Conservation (phyloP, 2,113 vertebrate genomes). For the Varanus salvator region DNA sequence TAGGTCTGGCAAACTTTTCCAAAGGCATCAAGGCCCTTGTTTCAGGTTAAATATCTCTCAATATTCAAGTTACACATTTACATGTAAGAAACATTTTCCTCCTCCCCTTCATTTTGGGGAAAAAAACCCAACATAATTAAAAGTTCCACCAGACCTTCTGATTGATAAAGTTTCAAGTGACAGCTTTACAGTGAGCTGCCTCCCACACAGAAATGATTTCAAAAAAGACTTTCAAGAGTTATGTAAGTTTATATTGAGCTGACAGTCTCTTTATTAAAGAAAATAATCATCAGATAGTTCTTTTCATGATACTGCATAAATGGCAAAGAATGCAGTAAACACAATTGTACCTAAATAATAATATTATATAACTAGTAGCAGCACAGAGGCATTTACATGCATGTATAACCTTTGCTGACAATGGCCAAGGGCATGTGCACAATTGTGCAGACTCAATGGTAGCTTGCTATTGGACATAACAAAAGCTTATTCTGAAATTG, state of each 20-base stretch:
- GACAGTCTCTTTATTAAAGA: slow-evolving; percentile 42
- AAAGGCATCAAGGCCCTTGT: slow-evolving; percentile 58
- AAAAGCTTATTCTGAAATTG: neutral
- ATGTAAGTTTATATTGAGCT: slow-evolving; percentile 66
- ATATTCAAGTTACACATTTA: slow-evolving; percentile 53
- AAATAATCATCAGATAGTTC: neutral
- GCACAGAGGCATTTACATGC: neutral
- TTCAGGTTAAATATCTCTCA: slow-evolving; percentile 63
- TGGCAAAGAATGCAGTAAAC: slow-evolving; percentile 51
- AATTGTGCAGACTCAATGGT: neutral
- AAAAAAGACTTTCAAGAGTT: slow-evolving; percentile 65
- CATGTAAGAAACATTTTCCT: slow-evolving; percentile 57
- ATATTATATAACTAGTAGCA: neutral
- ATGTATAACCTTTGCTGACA: neutral
- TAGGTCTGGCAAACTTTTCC: slow-evolving; percentile 56
- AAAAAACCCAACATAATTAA: slow-evolving; percentile 65
- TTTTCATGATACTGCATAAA: slow-evolving; percentile 32
- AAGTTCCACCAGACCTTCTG: slow-evolving; percentile 60
- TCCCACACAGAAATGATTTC: slow-evolving; percentile 60
- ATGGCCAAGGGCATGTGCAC: neutral
- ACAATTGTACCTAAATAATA: slow-evolving; percentile 8
- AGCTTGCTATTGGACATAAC: neutral
- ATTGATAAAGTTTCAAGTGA: slow-evolving; percentile 72
- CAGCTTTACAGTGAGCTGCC: slow-evolving; percentile 73
- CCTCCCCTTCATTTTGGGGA: slow-evolving; percentile 51